Evolutionary conservation across 2,888 invertebrate species (phyloP), one percentile per base, ranked within the genome.

Genomic region (Eulithis testata): DNA sequence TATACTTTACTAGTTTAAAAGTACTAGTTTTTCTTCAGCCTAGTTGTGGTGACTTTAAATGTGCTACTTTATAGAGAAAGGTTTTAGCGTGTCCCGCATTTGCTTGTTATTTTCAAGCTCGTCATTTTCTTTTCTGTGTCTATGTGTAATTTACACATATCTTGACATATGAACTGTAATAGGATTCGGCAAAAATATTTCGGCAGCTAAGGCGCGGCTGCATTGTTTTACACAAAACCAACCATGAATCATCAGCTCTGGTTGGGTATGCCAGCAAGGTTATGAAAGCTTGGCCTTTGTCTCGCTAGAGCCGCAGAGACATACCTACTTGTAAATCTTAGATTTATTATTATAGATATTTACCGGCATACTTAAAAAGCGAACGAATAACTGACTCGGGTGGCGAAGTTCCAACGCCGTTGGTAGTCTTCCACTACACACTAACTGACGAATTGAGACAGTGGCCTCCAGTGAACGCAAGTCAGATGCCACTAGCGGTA

Each of bases 221-320:
- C 58, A 49, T 47, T 63, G 45, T 58, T 63, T 47, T 60, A 60
- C 40, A 61, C 53, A 59, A 65, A 65, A 61, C 44, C 57, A 63
- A 73, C 72, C 65, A 73, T 82, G 82, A 82, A 68, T 82, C 82
- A 82, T 76, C 49, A 75, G 72, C 66, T 64, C 53, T 76, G 78
- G 77, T 72, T 66, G 72, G 73, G 72, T 72, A 68, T 60, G 69
- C 72, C 66, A 71, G 73, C 85, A 85, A 85, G 85, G 85, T 80
- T 84, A 80, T 71, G 84, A 85, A 85, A 85, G 84, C 80, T 72
- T 77, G 78, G 83, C 84, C 84, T 85, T 83, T 84, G 83, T 82
- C 76, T 79, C 70, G 74, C 50, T 59, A 76, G 74, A 74, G 75
- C 76, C 71, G 74, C 63, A 63, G 61, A 62, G 69, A 72, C 76